phyloP scores from a whole-genome alignment of 2,797 vertebrate species.

The Coregonus suidteri region DNA sequence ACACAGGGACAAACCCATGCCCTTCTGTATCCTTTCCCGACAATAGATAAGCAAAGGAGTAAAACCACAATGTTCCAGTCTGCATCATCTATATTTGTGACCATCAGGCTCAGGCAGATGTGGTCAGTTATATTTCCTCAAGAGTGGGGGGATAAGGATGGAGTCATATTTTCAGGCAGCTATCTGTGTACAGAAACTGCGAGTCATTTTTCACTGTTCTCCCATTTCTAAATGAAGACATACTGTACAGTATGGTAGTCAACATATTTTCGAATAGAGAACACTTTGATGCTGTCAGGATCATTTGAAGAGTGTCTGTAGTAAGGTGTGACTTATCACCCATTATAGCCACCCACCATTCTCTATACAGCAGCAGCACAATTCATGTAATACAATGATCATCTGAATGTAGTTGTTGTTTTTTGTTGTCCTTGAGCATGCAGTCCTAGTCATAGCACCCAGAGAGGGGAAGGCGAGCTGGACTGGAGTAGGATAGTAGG shows the following conservation, averaged over 20 bases:
- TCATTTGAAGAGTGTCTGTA: background rate
- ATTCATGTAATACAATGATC: background rate
- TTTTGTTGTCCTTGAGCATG: background rate
- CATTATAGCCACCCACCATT: background rate
- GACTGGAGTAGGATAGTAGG: slow-evolving; percentile 4
- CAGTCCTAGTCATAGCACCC: slow-evolving; percentile 17
- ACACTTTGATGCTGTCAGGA: background rate
- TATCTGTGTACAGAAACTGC: background rate
- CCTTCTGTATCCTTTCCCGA: background rate
- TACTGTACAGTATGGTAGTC: too few species aligned
- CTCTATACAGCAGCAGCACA: background rate
- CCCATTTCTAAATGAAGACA: too few species aligned
- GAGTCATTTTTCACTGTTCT: background rate
- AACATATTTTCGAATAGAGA: too few species aligned
- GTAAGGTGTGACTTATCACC: background rate
- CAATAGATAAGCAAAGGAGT: background rate
- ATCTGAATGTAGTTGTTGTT: background rate
- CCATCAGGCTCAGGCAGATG: background rate
- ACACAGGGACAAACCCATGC: background rate
- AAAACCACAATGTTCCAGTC: background rate
- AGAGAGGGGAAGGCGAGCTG: slow-evolving; percentile 7
- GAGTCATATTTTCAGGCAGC: background rate
- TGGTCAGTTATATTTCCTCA: background rate
- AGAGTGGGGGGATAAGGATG: background rate
- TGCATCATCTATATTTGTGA: background rate